These are phyloP conservation scores for Drosophila persimilis DNA, from an alignment of 1,140 invertebrate species.

Conservation along the genomic window DNA sequence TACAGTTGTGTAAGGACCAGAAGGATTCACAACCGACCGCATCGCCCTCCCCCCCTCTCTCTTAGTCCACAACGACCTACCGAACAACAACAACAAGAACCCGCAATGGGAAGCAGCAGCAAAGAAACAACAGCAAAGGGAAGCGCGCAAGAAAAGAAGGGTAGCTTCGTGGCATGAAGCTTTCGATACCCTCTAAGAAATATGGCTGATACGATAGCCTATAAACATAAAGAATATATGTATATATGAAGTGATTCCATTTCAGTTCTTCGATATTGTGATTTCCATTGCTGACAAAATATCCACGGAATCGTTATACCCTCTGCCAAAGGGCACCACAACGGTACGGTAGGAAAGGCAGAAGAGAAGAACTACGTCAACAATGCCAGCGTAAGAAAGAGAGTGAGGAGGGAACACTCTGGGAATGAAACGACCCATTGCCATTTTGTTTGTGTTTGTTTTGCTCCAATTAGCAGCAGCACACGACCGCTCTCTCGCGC, in stretches of 20 bases:
- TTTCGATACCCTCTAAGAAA: no score
- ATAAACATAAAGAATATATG: no score
- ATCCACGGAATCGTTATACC: no score
- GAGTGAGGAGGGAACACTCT: constrained; percentile 38
- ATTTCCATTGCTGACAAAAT: no score
- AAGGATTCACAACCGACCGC: constrained; percentile 24
- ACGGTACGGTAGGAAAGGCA: not conserved
- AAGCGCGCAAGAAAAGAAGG: not conserved
- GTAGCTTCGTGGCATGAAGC: not conserved
- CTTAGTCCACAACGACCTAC: constrained; percentile 50
- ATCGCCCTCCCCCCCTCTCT: constrained; percentile 4
- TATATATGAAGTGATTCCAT: no score
- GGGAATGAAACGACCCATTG: constrained; percentile 71
- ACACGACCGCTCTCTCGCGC: constrained; percentile 21
- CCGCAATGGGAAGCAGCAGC: not conserved
- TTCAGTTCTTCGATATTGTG: no score
- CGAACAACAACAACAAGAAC: constrained; percentile 55
- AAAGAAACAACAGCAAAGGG: constrained; percentile 22
- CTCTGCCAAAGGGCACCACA: no score
- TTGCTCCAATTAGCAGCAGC: constrained; percentile 74
- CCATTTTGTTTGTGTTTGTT: constrained; percentile 80
- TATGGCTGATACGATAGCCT: no score
- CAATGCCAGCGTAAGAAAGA: constrained; percentile 6
- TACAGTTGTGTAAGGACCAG: constrained; percentile 74
- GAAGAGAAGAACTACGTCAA: constrained; percentile 43